Evolutionary conservation across 2,888 invertebrate species (phyloP).

Genomic region (Cheilosia scutellata): DNA sequence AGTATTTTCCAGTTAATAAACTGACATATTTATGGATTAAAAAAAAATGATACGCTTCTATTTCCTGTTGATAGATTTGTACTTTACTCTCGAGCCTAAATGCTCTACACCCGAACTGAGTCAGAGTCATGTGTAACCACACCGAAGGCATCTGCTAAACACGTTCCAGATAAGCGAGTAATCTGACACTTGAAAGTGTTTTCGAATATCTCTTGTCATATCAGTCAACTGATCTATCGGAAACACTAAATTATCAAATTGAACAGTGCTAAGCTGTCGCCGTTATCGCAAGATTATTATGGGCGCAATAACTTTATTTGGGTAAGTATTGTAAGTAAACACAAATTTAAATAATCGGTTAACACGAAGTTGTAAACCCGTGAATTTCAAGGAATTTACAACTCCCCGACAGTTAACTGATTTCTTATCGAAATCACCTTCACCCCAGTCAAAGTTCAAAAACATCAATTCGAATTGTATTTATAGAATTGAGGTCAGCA

Average conservation of each 20-base stretch:
- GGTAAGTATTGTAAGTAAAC: background rate
- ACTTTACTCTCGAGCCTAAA: too few species aligned
- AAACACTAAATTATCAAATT: background rate
- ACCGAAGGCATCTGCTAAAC: background rate
- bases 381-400: background rate
- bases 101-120: too few species aligned
- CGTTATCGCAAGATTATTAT: background rate
- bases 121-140: too few species aligned
- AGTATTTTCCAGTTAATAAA: too few species aligned
- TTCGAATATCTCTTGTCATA: background rate
- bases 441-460: background rate
- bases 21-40: too few species aligned
- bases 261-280: background rate
- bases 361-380: background rate
- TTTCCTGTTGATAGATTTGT: too few species aligned
- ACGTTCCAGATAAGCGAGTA: conserved; percentile 2
- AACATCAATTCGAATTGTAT: background rate
- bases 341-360: background rate
- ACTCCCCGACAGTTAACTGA: background rate
- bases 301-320: too few species aligned
- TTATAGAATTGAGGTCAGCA: background rate
- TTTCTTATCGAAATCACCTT: conserved; percentile 12
- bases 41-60: too few species aligned
- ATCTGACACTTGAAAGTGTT: background rate
- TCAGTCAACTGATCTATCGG: background rate